Evolutionary conservation across 1,140 invertebrate species (phyloP), one percentile per base, ranked within the genome.

Genomic region (Ceratosolen solmsi): DNA sequence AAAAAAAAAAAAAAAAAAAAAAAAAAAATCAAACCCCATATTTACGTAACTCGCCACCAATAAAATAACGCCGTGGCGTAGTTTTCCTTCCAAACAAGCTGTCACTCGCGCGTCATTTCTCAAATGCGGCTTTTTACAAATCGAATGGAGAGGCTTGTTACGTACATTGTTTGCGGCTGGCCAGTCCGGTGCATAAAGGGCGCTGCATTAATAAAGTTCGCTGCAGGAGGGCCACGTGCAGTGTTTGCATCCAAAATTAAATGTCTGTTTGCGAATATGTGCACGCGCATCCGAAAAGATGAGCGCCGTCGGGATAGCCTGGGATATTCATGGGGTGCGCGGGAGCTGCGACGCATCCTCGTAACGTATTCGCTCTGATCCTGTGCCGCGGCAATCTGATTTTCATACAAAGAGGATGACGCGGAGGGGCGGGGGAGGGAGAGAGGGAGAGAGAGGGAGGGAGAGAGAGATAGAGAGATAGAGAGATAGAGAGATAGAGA

Each of bases 201-300:
- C 46, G 76, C 65, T 75, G 82, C 71, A 83, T 83, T 83, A 83
- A 83, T 83, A 83, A 83, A 75, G 27, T 63, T 5, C 33, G 74
- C 56, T 25, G n/a, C 27, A 58, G 54, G 36, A 58, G 46, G 30
- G 51, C 30, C 25, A 30, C 13, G 20, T n/a, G 33, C 46, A 79
- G 84, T 89, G 87, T 89, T 89, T 89, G 85, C 88, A 87, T 85
- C 85, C 82, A 84, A 89, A 89, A 89, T 89, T 89, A 89, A 89
- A 89, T 84, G 87, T 85, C 86, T 88, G 87, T 89, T 89, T 89
- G 86, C 88, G 84, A 81, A 89, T 83, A 79, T 54, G 72, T 46
- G 36, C 65, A 65, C 46, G 79, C 51, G 33, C 72, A 38, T 58
- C 27, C 36, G 72, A 78, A 81, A 84, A 84, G 83, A 84, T 81